Base-by-base conservation (phyloP, 2,113 vertebrate genomes). In the Glaucomys volans region DNA sequence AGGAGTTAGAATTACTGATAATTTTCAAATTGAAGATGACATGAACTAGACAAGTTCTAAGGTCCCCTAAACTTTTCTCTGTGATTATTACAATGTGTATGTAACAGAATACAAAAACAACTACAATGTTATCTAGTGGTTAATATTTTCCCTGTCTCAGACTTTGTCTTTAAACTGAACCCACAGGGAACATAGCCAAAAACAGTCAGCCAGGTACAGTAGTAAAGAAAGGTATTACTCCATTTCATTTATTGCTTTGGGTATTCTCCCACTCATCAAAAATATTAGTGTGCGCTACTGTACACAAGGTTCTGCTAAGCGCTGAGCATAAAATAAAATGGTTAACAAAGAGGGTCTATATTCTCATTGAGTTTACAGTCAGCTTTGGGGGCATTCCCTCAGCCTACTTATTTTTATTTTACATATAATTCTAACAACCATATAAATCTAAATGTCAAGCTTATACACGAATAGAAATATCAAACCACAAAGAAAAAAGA, bases 1-100 rank as follows among this genome's bases (percentile, higher is more conserved):
- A 87, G 7, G 42, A 54, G 66, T 91, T 95, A 92, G n/a, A 87
- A 93, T 88, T 87, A 57, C 30, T 22, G 87, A 52, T 74, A 92
- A 85, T 37, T 95, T 90, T 94, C 16, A 87, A 92, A 90, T 44
- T 35, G 88, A 80, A 5, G 6, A 72, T 81, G 13, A 96, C 95
- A 92, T 62, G 44, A 96, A 89, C 67, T 57, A 67, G 3, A 75
- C 20, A 84, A 71, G 3, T 44, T 83, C 22, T 80, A 89, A 76
- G 9, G 3, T 69, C 87, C 3, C 47, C 30, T 71, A 84, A 92
- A 75, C 66, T 80, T 95, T 82, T 75, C 76, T 79, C 16, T 86
- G n/a, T 82, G 28, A 1, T 94, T 22, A 26, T 80, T 35, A 87
- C 8, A 72, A 40, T 35, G 4, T 77, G 4, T 35, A 6, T 72